A percentile compares a stretch with the other conserved stretches of the same genome.
Evolutionary conservation across 2,888 invertebrate genomes (phyloP).

Genomic region (Rhagophthalmus giganteus): DNA sequence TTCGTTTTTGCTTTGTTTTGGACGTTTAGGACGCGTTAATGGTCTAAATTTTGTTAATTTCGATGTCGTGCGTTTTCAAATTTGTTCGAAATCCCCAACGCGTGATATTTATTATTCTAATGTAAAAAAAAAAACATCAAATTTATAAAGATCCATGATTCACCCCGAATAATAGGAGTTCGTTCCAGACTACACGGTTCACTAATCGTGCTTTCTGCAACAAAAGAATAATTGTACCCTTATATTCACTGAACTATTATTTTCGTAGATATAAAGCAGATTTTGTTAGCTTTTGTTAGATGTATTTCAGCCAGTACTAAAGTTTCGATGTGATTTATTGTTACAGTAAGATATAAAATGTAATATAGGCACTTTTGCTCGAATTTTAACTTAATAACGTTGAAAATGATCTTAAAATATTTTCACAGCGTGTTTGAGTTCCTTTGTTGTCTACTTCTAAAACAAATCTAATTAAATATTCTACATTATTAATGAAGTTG

Average conservation of each 20-base stretch:
- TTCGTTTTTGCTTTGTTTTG: slow-evolving; percentile 5
- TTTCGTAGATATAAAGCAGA: slow-evolving; percentile 23
- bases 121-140: no score
- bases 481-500: no score
- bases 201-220: slow-evolving; percentile 5
- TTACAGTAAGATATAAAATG: no score
- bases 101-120: neutral
- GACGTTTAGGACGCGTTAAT: slow-evolving; percentile 4
- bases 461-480: no score
- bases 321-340: no score
- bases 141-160: slow-evolving; percentile 8
- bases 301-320: no score
- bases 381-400: no score
- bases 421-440: no score
- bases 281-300: slow-evolving; percentile 11
- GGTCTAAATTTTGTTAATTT: slow-evolving; percentile 5
- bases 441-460: no score
- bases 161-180: slow-evolving; percentile 12
- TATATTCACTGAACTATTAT: slow-evolving; percentile 29
- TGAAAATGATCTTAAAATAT: neutral
- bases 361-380: no score
- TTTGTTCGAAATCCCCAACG: neutral
- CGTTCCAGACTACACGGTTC: slow-evolving; percentile 8
- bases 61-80: neutral
- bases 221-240: slow-evolving; percentile 22